Base-by-base conservation (phyloP, 2,797 vertebrate genomes). In the Diplodus puntazzo region DNA sequence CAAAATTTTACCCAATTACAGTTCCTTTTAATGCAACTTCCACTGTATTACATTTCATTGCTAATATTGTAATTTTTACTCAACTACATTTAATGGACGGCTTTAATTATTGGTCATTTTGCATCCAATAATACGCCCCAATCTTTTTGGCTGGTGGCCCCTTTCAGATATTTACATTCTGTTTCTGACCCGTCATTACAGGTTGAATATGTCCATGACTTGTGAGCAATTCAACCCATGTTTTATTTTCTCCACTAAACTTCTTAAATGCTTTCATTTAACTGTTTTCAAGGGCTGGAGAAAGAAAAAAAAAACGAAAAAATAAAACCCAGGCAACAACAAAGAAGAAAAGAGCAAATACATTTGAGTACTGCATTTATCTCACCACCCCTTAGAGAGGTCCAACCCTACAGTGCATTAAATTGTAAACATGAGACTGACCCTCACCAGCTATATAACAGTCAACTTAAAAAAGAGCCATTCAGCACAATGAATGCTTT, bases 241-340 rank as follows among this genome's bases (percentile, higher is more conserved):
- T 30, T 53, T 59, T 53, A 53, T 25, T 63, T 30, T 25, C 50
- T 34, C 18, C 46, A 59, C 3, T 58, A 77, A 71, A 58, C 18
- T 20, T 43, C 16, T 42, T 27, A 48, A 54, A 61, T 25, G 48
- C 25, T 61, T 62, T 62, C 17, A 67, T 27, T 12, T 48, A 0
- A 73, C 49, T 42, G 25, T 48, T 30, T 30, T 48, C 11, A 23
- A 8, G 8, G 55, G 4, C 23, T 39, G 34, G 34, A 39, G 34
- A 39, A 39, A 39, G 10, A 39, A 39, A 30, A 30, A 27, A 27
- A 30, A 30, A 8, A 34, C n/a, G n/a, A 1, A 34, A 34, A 34
- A 8, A 34, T 7, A 34, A 34, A 39, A 34, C 34, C 34, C 34
- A 2, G 8, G 34, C 34, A 34, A 34, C 34, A 34, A 58, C 18